Evolutionary conservation across 1,140 invertebrate species (phyloP).

Genomic region (Drosophila bocki): DNA sequence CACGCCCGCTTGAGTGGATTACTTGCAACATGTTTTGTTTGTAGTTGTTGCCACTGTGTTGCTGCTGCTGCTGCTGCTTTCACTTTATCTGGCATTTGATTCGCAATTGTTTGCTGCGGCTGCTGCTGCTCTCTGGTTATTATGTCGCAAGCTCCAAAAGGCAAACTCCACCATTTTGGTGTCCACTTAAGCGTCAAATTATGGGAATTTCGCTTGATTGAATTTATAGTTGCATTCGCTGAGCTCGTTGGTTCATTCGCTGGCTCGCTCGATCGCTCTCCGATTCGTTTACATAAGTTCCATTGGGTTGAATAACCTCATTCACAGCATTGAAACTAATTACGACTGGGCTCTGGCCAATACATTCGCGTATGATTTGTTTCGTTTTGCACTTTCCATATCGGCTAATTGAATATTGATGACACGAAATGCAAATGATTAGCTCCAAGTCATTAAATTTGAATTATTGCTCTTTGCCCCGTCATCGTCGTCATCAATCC

Average conservation of each 20-base stretch:
- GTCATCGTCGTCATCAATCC: slow-evolving; percentile 40
- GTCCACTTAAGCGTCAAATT: slow-evolving; percentile 83
- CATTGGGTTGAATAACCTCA: slow-evolving; percentile 69
- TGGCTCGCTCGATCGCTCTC: slow-evolving; percentile 12
- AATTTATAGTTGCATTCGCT: slow-evolving; percentile 68
- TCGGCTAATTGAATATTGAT: slow-evolving; percentile 63
- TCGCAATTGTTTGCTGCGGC: slow-evolving; percentile 71
- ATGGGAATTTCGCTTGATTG: slow-evolving; percentile 84
- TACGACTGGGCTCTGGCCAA: slow-evolving; percentile 1
- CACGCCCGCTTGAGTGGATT: slow-evolving; percentile 49
- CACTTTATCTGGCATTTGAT: slow-evolving; percentile 79
- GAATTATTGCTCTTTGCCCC: slow-evolving; percentile 56
- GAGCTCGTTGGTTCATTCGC: slow-evolving; percentile 22
- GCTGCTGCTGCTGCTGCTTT: slow-evolving; percentile 54
- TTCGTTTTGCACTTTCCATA: slow-evolving; percentile 51
- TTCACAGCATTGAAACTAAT: slow-evolving; percentile 20
- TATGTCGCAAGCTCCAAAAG: slow-evolving; percentile 71
- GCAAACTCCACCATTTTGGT: slow-evolving; percentile 62
- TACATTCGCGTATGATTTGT: slow-evolving; percentile 14
- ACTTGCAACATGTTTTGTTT: slow-evolving; percentile 71
- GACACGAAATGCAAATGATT: slow-evolving; percentile 61
- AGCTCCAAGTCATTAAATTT: slow-evolving; percentile 62
- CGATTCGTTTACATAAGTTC: slow-evolving; percentile 68
- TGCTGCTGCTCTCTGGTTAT: slow-evolving; percentile 56
- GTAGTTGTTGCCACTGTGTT: slow-evolving; percentile 43